Evolutionary conservation across 2,888 invertebrate species (phyloP), one percentile per base, ranked within the genome.

Genomic region (Lymantria monacha): DNA sequence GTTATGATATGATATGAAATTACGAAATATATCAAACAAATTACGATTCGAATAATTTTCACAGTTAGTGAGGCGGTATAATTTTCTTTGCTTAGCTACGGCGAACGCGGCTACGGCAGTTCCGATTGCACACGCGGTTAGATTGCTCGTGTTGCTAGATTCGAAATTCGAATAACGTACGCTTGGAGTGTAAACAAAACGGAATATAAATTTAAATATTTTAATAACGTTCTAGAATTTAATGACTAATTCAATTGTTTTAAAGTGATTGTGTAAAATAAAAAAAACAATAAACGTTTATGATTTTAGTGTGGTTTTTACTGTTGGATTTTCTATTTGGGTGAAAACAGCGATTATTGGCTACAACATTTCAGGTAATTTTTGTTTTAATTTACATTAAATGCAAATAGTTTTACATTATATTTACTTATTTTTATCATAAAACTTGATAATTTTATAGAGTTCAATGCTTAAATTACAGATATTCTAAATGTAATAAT

Each of bases 141-240:
- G 74, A 53, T 50, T 59, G 71, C 72, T 70, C 79, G 78, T 48
- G 49, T 38, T 49, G 56, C 56, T 51, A 13, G 49, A 14, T 55
- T 45, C 55, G 30, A 48, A 46, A 43, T 47, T 37, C 61, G 55
- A 71, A 59, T 65, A 69, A 76, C 71, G 72, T 70, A 77, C 71
- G 73, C 61, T 55, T 55, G 48, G 50, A 69, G 77, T 69, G 80
- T 84, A 83, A 84, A 84, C 81, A 83, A 81, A 53, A 70, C 63
- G 59, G 49, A 62, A 64, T 46, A 46, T 30, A 12, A 41, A 50
- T 52, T 42, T 44, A 49, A 51, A 22, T 33, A 22, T 22, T 53
- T 46, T 3, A 31, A 22, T 41, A 38, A 22, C 46, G 14, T 49
- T 49, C 38, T 38, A 45, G 43, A 48, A 49, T 49, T n/a, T 0